These are phyloP conservation scores for Heterotilapia buettikoferi DNA, from an alignment of 2,113 vertebrate species.

Conservation along the genomic window DNA sequence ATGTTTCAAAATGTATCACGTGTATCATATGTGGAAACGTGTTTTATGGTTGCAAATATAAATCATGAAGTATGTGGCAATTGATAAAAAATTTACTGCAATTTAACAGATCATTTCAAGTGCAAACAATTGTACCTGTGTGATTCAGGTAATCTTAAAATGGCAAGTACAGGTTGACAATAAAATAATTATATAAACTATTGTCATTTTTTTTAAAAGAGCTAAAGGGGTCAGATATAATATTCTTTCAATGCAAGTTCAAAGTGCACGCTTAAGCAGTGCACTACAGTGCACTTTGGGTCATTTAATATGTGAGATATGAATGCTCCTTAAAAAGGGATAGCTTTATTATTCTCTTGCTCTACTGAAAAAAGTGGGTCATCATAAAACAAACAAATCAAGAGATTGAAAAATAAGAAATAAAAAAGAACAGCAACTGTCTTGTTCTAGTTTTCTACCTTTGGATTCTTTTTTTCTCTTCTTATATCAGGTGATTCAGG, in stretches of 20 bases:
- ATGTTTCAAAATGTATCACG: not conserved
- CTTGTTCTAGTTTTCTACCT: constrained; percentile 24
- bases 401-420: not conserved
- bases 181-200: not conserved
- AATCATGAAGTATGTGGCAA: not conserved
- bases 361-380: constrained; percentile 21
- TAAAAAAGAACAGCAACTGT: not conserved
- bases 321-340: constrained; percentile 22
- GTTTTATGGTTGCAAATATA: not conserved
- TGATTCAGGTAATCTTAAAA: constrained; percentile 13
- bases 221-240: not conserved
- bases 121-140: constrained; percentile 23
- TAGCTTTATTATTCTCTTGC: constrained; percentile 26
- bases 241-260: not conserved
- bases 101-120: constrained; percentile 19
- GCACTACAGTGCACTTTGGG: constrained; percentile 19
- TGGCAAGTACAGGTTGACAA: not conserved
- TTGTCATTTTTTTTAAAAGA: not conserved
- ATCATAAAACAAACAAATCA: constrained; percentile 22
- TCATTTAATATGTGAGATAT: constrained; percentile 7
- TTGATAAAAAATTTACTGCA: constrained; percentile 25
- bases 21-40: not conserved
- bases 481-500: constrained; percentile 26
- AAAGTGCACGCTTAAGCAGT: constrained; percentile 1
- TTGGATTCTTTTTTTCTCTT: constrained; percentile 42